phyloP scores from a whole-genome alignment of 1,140 invertebrate species.

The Stratiolaelaps scimitus region DNA sequence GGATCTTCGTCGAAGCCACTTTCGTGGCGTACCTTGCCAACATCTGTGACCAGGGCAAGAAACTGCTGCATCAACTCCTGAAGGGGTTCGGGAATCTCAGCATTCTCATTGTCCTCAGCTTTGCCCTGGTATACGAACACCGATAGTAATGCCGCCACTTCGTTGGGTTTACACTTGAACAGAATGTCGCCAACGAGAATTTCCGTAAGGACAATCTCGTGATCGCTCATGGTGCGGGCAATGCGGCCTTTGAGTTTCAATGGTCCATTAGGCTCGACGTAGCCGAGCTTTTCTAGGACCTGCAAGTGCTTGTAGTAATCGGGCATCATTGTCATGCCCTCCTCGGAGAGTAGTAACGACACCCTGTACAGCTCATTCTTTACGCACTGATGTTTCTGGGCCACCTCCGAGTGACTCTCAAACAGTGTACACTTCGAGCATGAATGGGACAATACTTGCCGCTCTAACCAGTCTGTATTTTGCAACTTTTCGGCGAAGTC shows the following conservation, averaged over 20 bases:
- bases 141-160: conserved; percentile 83
- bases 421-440: conserved; percentile 6
- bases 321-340: conserved; percentile 68
- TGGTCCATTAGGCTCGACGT: conserved; percentile 53
- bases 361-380: conserved; percentile 57
- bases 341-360: conserved; percentile 62
- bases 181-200: conserved; percentile 85
- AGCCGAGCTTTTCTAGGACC: conserved; percentile 59
- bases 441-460: conserved; percentile 35
- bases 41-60: conserved; percentile 42
- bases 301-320: conserved; percentile 72
- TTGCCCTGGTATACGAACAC: conserved; percentile 81
- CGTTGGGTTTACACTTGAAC: conserved; percentile 53
- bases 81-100: conserved; percentile 29
- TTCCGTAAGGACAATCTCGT: conserved; percentile 87
- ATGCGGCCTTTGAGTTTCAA: conserved; percentile 79
- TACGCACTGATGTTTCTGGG: conserved; percentile 38
- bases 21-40: conserved; percentile 47
- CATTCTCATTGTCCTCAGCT: conserved; percentile 45
- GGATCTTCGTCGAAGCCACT: conserved; percentile 45
- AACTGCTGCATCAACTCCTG: conserved; percentile 28
- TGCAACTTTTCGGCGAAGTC: conserved; percentile 43
- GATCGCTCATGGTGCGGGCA: conserved; percentile 84
- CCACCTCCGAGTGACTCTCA: background rate
- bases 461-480: conserved; percentile 41